A percentile compares a stretch with the other conserved stretches of the same genome.
phyloP scores from a whole-genome alignment of 2,797 vertebrate species.

The Rallus crepitans region DNA sequence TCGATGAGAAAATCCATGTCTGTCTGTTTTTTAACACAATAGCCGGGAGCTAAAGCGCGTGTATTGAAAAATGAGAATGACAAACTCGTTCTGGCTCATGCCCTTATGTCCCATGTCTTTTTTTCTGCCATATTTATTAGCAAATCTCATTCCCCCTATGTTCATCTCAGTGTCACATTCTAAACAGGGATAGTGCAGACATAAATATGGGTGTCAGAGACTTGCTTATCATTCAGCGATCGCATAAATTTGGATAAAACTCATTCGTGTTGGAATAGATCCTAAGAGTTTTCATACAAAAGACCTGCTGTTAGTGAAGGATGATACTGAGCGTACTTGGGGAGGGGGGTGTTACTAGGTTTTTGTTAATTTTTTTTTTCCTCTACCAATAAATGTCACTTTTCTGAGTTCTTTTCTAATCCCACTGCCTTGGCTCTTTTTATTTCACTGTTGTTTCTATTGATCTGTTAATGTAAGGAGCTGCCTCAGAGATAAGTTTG shows the following conservation, averaged over 20 bases:
- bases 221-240: slow-evolving; percentile 1
- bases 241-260: slow-evolving; percentile 60
- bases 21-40: slow-evolving; percentile 67
- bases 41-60: slow-evolving; percentile 22
- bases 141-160: slow-evolving; percentile 55
- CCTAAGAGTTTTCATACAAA: slow-evolving; percentile 14
- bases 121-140: slow-evolving; percentile 66
- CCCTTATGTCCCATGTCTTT: slow-evolving; percentile 48
- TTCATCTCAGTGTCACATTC: slow-evolving; percentile 35
- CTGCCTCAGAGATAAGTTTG: background rate
- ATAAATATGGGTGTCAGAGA: slow-evolving; percentile 34
- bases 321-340: background rate
- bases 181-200: slow-evolving; percentile 43
- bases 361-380: background rate
- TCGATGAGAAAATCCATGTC: slow-evolving; percentile 69
- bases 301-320: slow-evolving; percentile 19
- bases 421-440: background rate
- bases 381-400: background rate
- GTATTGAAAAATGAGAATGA: slow-evolving; percentile 67
- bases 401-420: slow-evolving; percentile 44
- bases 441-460: background rate
- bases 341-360: background rate
- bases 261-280: background rate
- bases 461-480: background rate
- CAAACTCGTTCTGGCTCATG: slow-evolving; percentile 68